Conservation (phyloP, 2,888 invertebrate genomes). For the Pedicia rivosa region DNA sequence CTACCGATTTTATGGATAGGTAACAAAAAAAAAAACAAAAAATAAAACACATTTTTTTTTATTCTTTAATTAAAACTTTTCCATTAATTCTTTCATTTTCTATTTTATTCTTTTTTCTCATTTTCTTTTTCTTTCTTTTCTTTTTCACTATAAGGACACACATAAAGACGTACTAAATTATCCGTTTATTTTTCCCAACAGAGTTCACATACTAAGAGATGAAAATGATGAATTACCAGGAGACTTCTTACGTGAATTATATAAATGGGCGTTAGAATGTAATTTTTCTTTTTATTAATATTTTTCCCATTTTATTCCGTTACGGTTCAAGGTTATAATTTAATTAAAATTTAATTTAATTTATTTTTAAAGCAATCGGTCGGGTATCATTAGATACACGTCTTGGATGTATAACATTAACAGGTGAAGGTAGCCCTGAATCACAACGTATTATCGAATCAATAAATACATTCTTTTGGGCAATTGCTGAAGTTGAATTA, state of each 20-base stretch:
- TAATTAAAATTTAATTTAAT: background rate
- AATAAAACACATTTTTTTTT: too few species aligned
- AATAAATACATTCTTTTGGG: constrained; percentile 62
- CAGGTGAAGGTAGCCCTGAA: constrained; percentile 38
- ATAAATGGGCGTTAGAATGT: constrained; percentile 91
- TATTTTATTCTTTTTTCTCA: too few species aligned
- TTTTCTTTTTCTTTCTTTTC: too few species aligned
- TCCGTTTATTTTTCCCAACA: too few species aligned
- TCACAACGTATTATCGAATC: constrained; percentile 61
- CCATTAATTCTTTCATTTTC: too few species aligned
- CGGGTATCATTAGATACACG: constrained; percentile 67
- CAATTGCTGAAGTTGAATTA: constrained; percentile 56
- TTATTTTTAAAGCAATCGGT: constrained; percentile 47
- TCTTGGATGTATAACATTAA: constrained; percentile 49
- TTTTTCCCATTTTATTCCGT: constrained; percentile 1
- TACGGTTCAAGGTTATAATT: background rate
- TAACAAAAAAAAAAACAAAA: constrained; percentile 21
- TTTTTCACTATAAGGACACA: too few species aligned
- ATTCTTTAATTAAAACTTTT: too few species aligned
- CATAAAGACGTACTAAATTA: too few species aligned
- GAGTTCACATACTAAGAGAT: constrained; percentile 31
- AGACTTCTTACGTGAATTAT: constrained; percentile 75
- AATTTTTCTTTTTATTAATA: constrained; percentile 30
- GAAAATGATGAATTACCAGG: constrained; percentile 53
- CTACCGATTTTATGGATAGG: constrained; percentile 58